phyloP scores from a whole-genome alignment of 2,888 invertebrate species.

The Drosophila acutilabella region DNA sequence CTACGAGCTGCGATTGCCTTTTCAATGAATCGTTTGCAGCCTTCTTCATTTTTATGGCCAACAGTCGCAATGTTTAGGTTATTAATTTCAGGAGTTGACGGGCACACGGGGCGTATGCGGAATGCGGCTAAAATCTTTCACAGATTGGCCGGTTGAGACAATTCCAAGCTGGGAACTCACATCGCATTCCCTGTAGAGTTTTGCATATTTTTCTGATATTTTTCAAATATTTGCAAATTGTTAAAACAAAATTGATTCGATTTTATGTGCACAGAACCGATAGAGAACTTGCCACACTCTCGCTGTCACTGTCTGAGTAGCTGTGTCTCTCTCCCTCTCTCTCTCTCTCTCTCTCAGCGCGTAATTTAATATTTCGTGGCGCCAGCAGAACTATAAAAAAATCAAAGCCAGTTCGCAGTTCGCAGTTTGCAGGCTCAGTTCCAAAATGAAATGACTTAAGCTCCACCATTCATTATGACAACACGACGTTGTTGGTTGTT shows the following conservation, averaged over 20 bases:
- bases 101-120: constrained; percentile 70
- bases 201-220: not conserved
- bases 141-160: not conserved
- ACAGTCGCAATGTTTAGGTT: constrained; percentile 64
- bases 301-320: not conserved
- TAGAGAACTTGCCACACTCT: not conserved
- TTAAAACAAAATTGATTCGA: constrained; percentile 9
- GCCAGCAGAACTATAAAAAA: constrained; percentile 83
- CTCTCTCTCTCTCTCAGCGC: constrained; percentile 48
- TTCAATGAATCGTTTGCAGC: constrained; percentile 45
- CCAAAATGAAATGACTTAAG: constrained; percentile 84
- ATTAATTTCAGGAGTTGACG: constrained; percentile 56
- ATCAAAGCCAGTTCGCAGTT: constrained; percentile 37
- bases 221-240: not conserved
- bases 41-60: constrained; percentile 53
- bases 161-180: not conserved
- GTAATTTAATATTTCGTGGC: constrained; percentile 85
- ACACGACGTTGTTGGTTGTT: constrained; percentile 71
- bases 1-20: constrained; percentile 38
- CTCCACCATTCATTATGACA: constrained; percentile 84
- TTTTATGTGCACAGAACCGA: constrained; percentile 13
- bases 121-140: constrained; percentile 35
- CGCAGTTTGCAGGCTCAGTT: constrained; percentile 33
- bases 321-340: not conserved
- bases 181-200: not conserved